Evolutionary conservation across 2,888 invertebrate genomes (phyloP).

Genomic region (Xylophagus ater): DNA sequence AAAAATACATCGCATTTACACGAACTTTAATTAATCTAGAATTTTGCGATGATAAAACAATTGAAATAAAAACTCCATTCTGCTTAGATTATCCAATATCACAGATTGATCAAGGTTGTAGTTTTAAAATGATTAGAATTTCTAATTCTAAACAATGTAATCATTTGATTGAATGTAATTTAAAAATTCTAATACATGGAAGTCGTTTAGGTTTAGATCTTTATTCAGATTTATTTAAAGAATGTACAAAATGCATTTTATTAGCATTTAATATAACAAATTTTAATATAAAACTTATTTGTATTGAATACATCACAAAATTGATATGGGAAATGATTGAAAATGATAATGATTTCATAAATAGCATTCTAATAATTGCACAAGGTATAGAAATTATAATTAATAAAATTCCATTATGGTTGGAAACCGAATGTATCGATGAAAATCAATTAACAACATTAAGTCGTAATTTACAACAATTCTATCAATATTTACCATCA

Average conservation of each 20-base stretch:
- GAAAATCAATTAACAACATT: conserved; percentile 4
- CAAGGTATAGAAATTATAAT: conserved; percentile 23
- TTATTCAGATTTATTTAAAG: conserved; percentile 22
- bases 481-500: conserved; percentile 7
- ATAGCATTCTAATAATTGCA: conserved; percentile 21
- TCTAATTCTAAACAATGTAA: neutral
- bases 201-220: conserved; percentile 24
- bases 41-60: conserved; percentile 23
- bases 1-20: conserved; percentile 22
- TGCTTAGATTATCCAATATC: conserved; percentile 21
- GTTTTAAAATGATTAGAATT: conserved; percentile 19
- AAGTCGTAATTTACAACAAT: neutral
- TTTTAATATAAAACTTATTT: conserved; percentile 24
- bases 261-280: conserved; percentile 25
- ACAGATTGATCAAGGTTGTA: conserved; percentile 24
- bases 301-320: conserved; percentile 25
- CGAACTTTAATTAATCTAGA: conserved; percentile 10
- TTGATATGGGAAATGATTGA: conserved; percentile 19
- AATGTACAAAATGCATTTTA: conserved; percentile 22
- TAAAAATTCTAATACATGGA: conserved; percentile 25
- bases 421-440: conserved; percentile 22
- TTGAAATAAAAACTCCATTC: too few species aligned
- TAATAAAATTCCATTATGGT: conserved; percentile 24
- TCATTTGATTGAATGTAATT: conserved; percentile 20
- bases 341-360: conserved; percentile 13